phyloP scores from a whole-genome alignment of 53 echinoderm and acorn worm species.

The Paracentrotus lividus region DNA sequence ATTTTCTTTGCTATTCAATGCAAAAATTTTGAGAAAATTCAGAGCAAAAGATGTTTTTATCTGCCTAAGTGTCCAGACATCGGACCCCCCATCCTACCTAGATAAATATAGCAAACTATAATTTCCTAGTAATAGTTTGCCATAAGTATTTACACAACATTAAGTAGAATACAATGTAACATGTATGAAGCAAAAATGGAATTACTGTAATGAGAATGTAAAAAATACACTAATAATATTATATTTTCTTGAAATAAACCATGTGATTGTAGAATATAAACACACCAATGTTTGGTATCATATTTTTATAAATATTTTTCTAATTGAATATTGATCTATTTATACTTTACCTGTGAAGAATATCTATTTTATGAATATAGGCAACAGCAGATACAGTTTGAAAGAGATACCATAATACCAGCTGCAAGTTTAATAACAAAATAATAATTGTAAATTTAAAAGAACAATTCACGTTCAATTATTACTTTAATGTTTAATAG shows the following conservation, averaged over 20 bases:
- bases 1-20: too few species aligned
- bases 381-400: slow-evolving; percentile 88
- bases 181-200: background rate
- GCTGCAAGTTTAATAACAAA: slow-evolving; percentile 58
- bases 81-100: too few species aligned
- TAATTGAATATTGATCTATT: background rate
- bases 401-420: slow-evolving; percentile 94
- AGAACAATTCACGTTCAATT: too few species aligned
- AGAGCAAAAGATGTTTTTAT: too few species aligned
- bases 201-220: background rate
- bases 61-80: too few species aligned
- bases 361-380: slow-evolving; percentile 88
- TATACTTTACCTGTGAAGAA: slow-evolving; percentile 92
- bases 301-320: background rate
- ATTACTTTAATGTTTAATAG: too few species aligned
- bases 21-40: too few species aligned
- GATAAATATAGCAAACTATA: too few species aligned
- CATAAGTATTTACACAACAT: background rate
- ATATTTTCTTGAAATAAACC: background rate
- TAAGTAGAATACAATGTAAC: background rate
- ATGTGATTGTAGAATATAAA: background rate
- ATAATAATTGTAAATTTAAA: too few species aligned
- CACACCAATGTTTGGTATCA: background rate
- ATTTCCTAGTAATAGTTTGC: too few species aligned
- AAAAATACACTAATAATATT: background rate